phyloP scores from a whole-genome alignment of 2,888 invertebrate genomes.

The Drosophila setosimentum region DNA sequence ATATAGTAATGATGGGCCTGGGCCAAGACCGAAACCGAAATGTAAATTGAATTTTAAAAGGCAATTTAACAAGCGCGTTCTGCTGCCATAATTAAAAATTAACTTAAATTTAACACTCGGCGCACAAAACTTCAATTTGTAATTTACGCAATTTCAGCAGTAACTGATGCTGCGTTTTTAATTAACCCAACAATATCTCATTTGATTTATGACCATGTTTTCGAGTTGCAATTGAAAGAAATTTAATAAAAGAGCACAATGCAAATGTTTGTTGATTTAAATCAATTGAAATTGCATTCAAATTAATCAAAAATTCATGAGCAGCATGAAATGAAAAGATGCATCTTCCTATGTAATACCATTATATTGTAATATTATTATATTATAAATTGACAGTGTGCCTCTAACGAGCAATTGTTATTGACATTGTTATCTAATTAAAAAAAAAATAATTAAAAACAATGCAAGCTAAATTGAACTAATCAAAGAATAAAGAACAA shows the following conservation, averaged over 20 bases:
- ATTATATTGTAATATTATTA: no score
- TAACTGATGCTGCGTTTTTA: constrained; percentile 28
- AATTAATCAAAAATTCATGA: constrained; percentile 74
- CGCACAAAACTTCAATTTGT: constrained; percentile 54
- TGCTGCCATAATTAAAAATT: constrained; percentile 74
- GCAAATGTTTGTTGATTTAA: constrained; percentile 50
- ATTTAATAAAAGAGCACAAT: constrained; percentile 6
- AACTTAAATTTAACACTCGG: constrained; percentile 77
- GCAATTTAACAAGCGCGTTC: constrained; percentile 72
- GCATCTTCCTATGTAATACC: constrained; percentile 17
- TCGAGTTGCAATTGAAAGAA: constrained; percentile 30
- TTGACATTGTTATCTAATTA: not conserved
- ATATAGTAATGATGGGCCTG: constrained; percentile 44
- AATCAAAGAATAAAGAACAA: not conserved
- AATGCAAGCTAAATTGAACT: not conserved
- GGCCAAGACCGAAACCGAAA: constrained; percentile 61
- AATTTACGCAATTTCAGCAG: constrained; percentile 50
- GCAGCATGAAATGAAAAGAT: constrained; percentile 22
- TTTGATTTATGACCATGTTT: constrained; percentile 45
- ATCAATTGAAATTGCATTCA: constrained; percentile 57
- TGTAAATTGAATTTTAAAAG: constrained; percentile 80
- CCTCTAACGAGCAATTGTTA: not conserved
- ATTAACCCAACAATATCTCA: constrained; percentile 50
- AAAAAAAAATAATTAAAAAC: not conserved
- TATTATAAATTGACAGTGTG: no score